Evolutionary conservation across 2,797 vertebrate genomes (phyloP), one percentile per base, ranked within the genome.

Genomic region (Gambusia yucatana): DNA sequence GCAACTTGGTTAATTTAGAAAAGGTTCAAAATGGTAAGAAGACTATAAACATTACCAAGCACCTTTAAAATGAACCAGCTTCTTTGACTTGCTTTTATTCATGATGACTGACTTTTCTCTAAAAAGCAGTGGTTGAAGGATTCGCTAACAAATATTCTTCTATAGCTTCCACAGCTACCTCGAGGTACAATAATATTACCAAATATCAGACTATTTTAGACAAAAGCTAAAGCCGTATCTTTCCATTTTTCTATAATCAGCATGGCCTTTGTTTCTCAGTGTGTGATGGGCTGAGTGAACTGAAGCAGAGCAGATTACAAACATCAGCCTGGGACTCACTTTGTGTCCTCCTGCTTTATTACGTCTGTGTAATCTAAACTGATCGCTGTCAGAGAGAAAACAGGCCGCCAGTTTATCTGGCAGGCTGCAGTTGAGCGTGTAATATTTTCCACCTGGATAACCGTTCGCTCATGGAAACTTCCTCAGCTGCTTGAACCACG

Each of bases 391-490:
- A 86, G 83, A 89, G 75, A 80, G 76, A 76, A 69, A 75, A 71
- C 0, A 25, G 75, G 77, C 10, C 1, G 2, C 41, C 6, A 20
- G 41, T 78, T 87, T 84, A 82, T 86, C 73, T 1, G 4, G 57
- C 44, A 1, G 67, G 41, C 77, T 3, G 16, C 47, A 36, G 9
- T 55, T 57, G 63, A 41, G 36, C 73, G 72, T 1, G 43, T 79
- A 11, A 63, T 82, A 71, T 87, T 89, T 88, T 78, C 87, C 71
- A 86, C 83, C 52, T 77, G 84, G 65, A 77, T 85, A 73, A 84
- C 43, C 30, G 55, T 76, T 70, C 86, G 67, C 65, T 91, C 93
- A 91, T 86, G 93, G 87, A 84, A 85, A 94, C 91, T 82, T 92
- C 91, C 92, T 84, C 25, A 1, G 57, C 83, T 80, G 84, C 77